These are phyloP conservation scores for Diadema setosum DNA, from an alignment of 35 echinoderm and acorn worm genomes.

Conservation along the genomic window DNA sequence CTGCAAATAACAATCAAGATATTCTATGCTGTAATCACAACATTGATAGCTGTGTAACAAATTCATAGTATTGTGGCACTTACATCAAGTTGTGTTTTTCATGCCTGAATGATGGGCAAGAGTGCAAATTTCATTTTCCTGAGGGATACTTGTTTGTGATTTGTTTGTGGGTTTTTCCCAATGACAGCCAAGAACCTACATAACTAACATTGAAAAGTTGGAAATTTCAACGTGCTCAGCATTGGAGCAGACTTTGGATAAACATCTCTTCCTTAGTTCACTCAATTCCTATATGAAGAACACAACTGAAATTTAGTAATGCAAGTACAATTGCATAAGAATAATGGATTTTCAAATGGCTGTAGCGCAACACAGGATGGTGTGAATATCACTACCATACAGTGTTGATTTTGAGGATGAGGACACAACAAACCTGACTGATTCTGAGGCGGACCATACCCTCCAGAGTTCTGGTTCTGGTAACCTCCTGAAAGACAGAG, in stretches of 20 bases:
- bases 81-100: no score
- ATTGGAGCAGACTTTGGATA: neutral
- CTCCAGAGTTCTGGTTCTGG: neutral
- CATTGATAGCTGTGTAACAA: no score
- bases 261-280: neutral
- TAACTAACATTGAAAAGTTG: no score
- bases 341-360: neutral
- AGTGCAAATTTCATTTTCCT: no score
- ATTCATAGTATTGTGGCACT: no score
- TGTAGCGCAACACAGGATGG: neutral
- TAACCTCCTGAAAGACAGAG: neutral
- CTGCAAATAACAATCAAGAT: no score
- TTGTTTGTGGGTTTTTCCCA: no score
- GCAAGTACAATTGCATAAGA: neutral
- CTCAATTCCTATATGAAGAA: neutral
- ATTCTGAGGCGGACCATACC: neutral
- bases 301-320: neutral
- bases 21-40: no score
- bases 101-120: no score
- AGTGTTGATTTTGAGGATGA: neutral
- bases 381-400: neutral
- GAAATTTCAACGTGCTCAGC: no score
- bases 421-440: constrained; percentile 14
- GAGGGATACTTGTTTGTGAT: no score
- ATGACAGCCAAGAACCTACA: no score